phyloP scores from a whole-genome alignment of 2,113 vertebrate species.

The Sclerurus mexicanus region DNA sequence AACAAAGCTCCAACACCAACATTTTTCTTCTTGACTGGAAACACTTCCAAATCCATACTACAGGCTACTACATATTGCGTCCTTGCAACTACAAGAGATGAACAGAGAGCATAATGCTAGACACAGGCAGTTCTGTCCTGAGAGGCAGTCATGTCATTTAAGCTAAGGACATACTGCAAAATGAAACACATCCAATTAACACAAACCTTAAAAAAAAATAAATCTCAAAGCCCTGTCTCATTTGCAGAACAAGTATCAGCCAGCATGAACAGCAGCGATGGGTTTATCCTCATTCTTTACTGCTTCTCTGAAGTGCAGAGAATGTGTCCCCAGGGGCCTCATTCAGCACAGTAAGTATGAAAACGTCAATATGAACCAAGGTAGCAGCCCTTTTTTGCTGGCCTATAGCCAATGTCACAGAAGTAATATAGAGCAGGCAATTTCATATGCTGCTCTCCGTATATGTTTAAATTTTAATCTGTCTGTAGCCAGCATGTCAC shows the following conservation, averaged over 20 bases:
- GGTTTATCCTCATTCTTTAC: slow-evolving; percentile 19
- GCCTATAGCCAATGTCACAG: neutral
- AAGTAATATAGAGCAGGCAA: neutral
- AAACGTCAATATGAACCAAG: neutral
- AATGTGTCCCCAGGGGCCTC: slow-evolving; percentile 11
- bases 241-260: slow-evolving; percentile 12
- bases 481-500: neutral
- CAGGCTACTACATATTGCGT: neutral
- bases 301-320: slow-evolving; percentile 29
- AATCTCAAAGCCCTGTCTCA: neutral
- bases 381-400: neutral
- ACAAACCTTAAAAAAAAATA: neutral
- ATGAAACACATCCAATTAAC: neutral
- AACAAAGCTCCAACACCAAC: neutral
- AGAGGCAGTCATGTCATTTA: neutral
- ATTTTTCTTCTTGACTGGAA: neutral
- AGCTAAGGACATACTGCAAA: neutral
- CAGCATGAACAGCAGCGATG: neutral
- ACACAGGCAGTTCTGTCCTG: neutral
- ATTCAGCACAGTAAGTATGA: slow-evolving; percentile 12
- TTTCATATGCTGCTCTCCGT: neutral
- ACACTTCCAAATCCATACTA: neutral
- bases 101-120: neutral
- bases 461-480: neutral
- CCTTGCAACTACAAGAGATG: neutral